phyloP scores from a whole-genome alignment of 2,888 invertebrate genomes.

The Beris chalybata region DNA sequence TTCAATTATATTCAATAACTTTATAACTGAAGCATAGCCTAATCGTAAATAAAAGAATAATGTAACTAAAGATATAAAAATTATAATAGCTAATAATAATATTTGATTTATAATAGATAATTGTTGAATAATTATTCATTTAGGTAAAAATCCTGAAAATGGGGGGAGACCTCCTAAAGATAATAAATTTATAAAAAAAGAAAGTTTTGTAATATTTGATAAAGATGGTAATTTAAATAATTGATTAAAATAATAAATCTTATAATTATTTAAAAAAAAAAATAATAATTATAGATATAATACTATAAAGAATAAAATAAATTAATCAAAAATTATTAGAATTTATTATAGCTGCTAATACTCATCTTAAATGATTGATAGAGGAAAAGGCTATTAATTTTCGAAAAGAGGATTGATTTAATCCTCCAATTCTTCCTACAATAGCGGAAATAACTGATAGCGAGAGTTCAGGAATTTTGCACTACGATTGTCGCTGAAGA shows the following conservation, averaged over 20 bases:
- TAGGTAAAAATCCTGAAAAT: slow-evolving; percentile 65
- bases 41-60: slow-evolving; percentile 63
- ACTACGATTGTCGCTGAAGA: too few relatives aligned
- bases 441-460: slow-evolving; percentile 59
- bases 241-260: slow-evolving; percentile 52
- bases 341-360: slow-evolving; percentile 57
- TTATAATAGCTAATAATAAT: slow-evolving; percentile 57
- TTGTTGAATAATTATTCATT: slow-evolving; percentile 63
- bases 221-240: too few relatives aligned
- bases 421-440: slow-evolving; percentile 58
- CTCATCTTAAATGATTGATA: slow-evolving; percentile 66
- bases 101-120: slow-evolving; percentile 57
- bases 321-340: slow-evolving; percentile 58
- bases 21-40: slow-evolving; percentile 57
- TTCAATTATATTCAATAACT: slow-evolving; percentile 44
- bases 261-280: slow-evolving; percentile 58
- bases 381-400: slow-evolving; percentile 61
- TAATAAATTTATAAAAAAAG: slow-evolving; percentile 60
- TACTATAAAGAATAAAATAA: slow-evolving; percentile 58
- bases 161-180: slow-evolving; percentile 64
- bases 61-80: slow-evolving; percentile 60
- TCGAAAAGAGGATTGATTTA: slow-evolving; percentile 57
- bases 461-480: too few relatives aligned
- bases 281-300: slow-evolving; percentile 58
- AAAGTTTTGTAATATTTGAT: slow-evolving; percentile 57